These are phyloP conservation scores for Stegastes partitus DNA, from an alignment of 2,113 vertebrate species.

Conservation along the genomic window DNA sequence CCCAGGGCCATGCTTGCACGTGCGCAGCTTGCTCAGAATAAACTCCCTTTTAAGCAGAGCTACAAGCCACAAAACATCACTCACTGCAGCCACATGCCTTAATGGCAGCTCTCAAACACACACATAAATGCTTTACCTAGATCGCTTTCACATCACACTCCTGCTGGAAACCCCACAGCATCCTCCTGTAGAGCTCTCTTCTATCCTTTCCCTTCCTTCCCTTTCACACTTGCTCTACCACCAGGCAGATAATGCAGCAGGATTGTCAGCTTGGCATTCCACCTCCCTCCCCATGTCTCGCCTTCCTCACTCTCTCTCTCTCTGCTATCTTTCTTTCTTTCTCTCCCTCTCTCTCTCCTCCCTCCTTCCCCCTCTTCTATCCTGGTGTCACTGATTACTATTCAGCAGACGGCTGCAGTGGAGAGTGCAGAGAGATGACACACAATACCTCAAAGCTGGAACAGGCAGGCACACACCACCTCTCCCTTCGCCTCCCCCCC, in stretches of 20 bases:
- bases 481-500: conserved; percentile 69
- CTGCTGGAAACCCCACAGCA: conserved; percentile 51
- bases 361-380: conserved; percentile 46
- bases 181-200: conserved; percentile 58
- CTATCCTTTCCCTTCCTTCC: conserved; percentile 49
- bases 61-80: conserved; percentile 13
- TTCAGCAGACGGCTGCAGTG: conserved; percentile 90
- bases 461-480: conserved; percentile 81
- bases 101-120: conserved; percentile 8
- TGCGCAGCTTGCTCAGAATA: conserved; percentile 15
- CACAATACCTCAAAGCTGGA: conserved; percentile 89
- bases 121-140: conserved; percentile 57
- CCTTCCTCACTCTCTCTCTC: conserved; percentile 76
- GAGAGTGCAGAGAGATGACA: conserved; percentile 90
- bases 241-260: conserved; percentile 87
- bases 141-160: conserved; percentile 45
- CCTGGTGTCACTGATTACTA: conserved; percentile 89
- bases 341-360: conserved; percentile 17
- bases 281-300: conserved; percentile 74
- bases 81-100: conserved; percentile 29
- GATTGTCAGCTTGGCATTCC: conserved; percentile 86
- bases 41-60: conserved; percentile 42
- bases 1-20: conserved; percentile 12
- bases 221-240: conserved; percentile 73
- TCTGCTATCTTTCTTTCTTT: conserved; percentile 60